A percentile compares a stretch with the other conserved stretches of the same genome.
phyloP scores from a whole-genome alignment of 2,888 invertebrate genomes.

The Tupiocoris notatus region DNA sequence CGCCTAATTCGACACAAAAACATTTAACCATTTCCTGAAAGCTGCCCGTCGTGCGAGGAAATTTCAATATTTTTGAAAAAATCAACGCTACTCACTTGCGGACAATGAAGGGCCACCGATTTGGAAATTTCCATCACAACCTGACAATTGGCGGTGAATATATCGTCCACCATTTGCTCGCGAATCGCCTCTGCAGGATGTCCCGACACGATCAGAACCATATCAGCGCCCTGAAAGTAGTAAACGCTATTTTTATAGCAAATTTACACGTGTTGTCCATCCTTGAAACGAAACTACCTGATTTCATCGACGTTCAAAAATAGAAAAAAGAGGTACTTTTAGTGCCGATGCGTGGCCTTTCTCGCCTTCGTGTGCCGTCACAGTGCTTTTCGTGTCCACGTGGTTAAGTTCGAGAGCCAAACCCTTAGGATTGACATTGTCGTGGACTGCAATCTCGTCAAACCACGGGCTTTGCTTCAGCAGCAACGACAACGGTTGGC shows the following conservation, averaged over 20 bases:
- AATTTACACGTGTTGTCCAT: too few relatives aligned
- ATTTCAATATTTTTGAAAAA: too few relatives aligned
- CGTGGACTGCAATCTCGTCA: constrained; percentile 62
- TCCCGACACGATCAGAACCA: constrained; percentile 42
- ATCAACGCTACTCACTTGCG: constrained; percentile 37
- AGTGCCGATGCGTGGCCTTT: constrained; percentile 57
- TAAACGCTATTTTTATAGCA: too few relatives aligned
- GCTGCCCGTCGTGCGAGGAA: too few relatives aligned
- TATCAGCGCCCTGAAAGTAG: constrained; percentile 40
- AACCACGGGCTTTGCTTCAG: constrained; percentile 61
- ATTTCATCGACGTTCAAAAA: too few relatives aligned
- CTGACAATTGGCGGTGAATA: constrained; percentile 12
- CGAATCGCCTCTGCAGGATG: constrained; percentile 6
- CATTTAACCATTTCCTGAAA: background rate
- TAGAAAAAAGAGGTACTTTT: too few relatives aligned
- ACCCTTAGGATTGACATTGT: constrained; percentile 57
- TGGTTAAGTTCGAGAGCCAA: constrained; percentile 58
- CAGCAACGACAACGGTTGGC: constrained; percentile 60
- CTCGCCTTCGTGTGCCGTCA: constrained; percentile 56
- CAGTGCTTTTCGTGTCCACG: constrained; percentile 55
- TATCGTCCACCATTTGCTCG: constrained; percentile 4
- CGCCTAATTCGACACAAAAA: constrained; percentile 56
- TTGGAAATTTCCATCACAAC: constrained; percentile 35
- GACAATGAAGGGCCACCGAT: constrained; percentile 32
- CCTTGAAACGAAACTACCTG: too few relatives aligned